Evolutionary conservation across 2,888 invertebrate genomes (phyloP).

Genomic region (Charanyca ferruginea): DNA sequence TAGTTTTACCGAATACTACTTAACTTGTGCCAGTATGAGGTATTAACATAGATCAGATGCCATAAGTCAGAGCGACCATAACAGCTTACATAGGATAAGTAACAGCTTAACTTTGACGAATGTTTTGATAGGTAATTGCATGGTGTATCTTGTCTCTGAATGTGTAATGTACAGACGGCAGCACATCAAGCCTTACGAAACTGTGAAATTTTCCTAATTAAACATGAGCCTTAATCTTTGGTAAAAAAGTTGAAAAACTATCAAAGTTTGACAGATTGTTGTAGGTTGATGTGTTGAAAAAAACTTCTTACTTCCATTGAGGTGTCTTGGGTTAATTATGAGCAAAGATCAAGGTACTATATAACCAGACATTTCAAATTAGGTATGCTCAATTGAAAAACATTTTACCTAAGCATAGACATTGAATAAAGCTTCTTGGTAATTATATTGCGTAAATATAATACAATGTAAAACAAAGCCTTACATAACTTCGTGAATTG

Average conservation of each 20-base stretch:
- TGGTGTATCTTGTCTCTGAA: too few species aligned
- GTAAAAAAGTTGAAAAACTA: too few species aligned
- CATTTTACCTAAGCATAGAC: conserved; percentile 1
- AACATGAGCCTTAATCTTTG: too few species aligned
- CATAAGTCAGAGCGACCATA: too few species aligned
- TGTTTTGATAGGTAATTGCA: too few species aligned
- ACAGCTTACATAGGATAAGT: too few species aligned
- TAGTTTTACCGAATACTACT: conserved; percentile 38
- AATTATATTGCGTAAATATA: conserved; percentile 39
- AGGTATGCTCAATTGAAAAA: conserved; percentile 7
- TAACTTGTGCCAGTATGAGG: background rate
- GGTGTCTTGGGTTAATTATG: background rate
- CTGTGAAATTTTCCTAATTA: too few species aligned
- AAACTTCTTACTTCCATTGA: background rate
- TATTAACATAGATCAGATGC: conserved; percentile 14
- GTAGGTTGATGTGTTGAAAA: too few species aligned
- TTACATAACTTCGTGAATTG: conserved; percentile 39
- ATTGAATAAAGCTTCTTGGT: conserved; percentile 13
- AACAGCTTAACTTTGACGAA: too few species aligned
- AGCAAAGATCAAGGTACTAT: background rate
- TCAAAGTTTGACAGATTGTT: too few species aligned
- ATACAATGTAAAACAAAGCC: conserved; percentile 22
- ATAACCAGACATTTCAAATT: background rate
- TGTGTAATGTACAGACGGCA: too few species aligned
- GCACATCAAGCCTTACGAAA: too few species aligned